Conservation (phyloP, 2,113 vertebrate genomes). For the Porphyrio hochstetteri region DNA sequence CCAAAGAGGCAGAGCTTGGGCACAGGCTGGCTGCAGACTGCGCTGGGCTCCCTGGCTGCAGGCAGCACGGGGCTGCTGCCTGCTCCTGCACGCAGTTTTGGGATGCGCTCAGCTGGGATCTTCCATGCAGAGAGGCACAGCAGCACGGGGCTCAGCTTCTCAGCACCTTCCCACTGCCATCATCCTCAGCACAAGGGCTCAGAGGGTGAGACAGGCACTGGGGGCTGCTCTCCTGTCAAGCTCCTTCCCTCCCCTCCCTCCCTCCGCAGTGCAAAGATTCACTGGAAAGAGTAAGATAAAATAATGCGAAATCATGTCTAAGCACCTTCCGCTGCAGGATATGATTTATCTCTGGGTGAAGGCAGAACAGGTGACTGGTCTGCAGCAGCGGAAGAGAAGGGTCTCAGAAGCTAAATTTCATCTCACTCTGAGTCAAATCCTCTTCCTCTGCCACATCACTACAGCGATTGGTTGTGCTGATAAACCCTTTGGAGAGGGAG, state of each 20-base stretch:
- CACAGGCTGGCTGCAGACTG: rapidly evolving
- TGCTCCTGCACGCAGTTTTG: rapidly evolving
- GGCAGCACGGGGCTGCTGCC: background rate
- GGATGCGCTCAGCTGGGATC: background rate
- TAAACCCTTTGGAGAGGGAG: slow-evolving; percentile 29
- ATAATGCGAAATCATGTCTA: slow-evolving; percentile 22
- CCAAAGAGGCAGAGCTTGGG: background rate
- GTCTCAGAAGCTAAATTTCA: slow-evolving; percentile 36
- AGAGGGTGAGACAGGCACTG: rapidly evolving
- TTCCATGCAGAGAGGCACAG: rapidly evolving
- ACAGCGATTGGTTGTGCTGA: slow-evolving; percentile 39
- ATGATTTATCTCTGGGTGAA: background rate
- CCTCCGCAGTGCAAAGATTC: rapidly evolving
- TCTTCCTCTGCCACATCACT: slow-evolving; percentile 61
- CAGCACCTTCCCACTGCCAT: background rate
- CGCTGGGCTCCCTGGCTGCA: background rate
- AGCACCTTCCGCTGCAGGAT: slow-evolving; percentile 54
- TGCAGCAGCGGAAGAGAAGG: slow-evolving; percentile 26
- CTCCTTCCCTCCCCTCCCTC: background rate
- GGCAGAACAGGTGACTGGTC: slow-evolving; percentile 49
- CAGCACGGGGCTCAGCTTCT: background rate
- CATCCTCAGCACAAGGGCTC: rapidly evolving
- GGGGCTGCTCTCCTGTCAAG: background rate
- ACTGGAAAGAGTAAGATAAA: background rate
- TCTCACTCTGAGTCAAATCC: slow-evolving; percentile 62